Conservation (phyloP, 2,888 invertebrate genomes). For the Julus scandinavius region DNA sequence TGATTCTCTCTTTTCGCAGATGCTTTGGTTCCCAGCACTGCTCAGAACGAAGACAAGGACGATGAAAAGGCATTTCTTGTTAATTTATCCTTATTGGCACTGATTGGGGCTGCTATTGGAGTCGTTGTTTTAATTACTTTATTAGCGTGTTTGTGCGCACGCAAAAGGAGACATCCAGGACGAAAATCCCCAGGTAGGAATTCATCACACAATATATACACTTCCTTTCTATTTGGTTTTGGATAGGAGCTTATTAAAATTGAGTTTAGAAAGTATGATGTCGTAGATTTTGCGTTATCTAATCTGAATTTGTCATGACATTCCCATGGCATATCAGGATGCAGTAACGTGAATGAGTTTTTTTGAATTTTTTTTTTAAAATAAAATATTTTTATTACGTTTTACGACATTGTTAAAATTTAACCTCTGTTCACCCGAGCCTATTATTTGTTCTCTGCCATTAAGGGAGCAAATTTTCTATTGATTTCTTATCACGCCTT, state of each 20-base stretch:
- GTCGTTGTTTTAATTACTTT: slow-evolving; percentile 53
- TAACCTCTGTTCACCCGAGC: neutral
- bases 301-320: no score
- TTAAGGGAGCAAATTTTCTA: slow-evolving; percentile 37
- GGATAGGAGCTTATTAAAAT: neutral
- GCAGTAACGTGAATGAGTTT: no score
- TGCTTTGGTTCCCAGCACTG: slow-evolving; percentile 40
- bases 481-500: slow-evolving; percentile 23
- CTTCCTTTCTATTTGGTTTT: neutral
- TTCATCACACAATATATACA: no score
- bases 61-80: slow-evolving; percentile 43
- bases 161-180: slow-evolving; percentile 46
- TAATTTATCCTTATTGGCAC: slow-evolving; percentile 53
- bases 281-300: no score
- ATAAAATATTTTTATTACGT: slow-evolving; percentile 5
- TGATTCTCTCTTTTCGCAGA: slow-evolving; percentile 47
- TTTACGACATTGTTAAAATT: neutral
- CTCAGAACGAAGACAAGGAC: slow-evolving; percentile 40
- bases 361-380: neutral
- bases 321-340: no score
- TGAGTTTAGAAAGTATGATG: neutral
- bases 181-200: slow-evolving; percentile 54
- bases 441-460: neutral
- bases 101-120: slow-evolving; percentile 53
- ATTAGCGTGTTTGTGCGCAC: slow-evolving; percentile 52